phyloP scores from a whole-genome alignment of 2,888 invertebrate species.

The Eilema depressum region DNA sequence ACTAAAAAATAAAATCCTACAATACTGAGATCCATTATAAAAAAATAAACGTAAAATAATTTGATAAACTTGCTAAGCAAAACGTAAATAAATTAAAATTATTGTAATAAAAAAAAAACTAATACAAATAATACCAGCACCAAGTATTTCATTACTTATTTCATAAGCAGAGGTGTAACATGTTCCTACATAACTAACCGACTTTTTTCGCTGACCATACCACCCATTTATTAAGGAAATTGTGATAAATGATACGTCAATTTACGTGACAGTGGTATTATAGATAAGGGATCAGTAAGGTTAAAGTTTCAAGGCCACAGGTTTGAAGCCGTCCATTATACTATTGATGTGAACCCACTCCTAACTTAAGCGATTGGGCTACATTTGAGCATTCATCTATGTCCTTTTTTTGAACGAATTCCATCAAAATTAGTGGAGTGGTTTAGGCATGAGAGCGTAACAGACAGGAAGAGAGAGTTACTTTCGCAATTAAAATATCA shows the following conservation, averaged over 20 bases:
- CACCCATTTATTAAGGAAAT: neutral
- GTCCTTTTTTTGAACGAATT: no score
- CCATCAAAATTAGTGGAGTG: no score
- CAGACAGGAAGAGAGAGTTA: no score
- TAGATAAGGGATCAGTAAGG: neutral
- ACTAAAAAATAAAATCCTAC: no score
- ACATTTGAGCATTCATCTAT: neutral
- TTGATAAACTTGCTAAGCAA: neutral
- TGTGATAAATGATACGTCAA: slow-evolving; percentile 3
- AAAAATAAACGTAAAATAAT: no score
- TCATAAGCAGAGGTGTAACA: no score
- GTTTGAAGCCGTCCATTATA: neutral
- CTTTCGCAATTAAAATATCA: no score
- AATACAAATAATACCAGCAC: neutral
- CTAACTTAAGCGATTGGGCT: neutral
- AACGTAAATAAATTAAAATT: neutral
- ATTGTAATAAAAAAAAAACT: neutral
- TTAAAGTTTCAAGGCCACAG: neutral
- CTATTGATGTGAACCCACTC: neutral
- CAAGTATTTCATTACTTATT: neutral
- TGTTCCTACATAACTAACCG: neutral
- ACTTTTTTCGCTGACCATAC: neutral
- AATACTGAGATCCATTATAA: no score
- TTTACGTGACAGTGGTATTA: neutral
- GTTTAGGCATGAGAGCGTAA: no score